Evolutionary conservation across 2,888 invertebrate genomes (phyloP), one percentile per base, ranked within the genome.

Genomic region (Emmelina monodactyla): DNA sequence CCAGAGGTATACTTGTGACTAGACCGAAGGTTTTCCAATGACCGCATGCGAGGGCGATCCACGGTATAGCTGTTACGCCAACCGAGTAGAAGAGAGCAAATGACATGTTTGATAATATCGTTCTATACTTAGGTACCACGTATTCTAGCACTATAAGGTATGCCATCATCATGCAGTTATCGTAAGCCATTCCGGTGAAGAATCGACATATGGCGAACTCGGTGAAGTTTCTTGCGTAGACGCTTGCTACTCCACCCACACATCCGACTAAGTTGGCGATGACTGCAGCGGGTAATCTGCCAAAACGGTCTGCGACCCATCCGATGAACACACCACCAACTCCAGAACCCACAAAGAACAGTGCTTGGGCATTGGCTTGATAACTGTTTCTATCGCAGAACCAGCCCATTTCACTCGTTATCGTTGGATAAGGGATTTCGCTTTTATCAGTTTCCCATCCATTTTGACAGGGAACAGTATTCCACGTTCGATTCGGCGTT

Each of bases 371-470:
- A 14, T 59, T 51, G 1, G 69, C 67, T 50, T 67, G 68, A 36
- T 67, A 64, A 38, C 63, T 66, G 22, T 55, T 53, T 37, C 51
- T 67, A 9, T 62, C 59, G 31, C 68, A 69, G 2, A 69, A 67
- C 68, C 69, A 69, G 40, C 52, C 64, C 29, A 59, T 37, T 14
- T 68, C 66, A 35, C 63, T 69, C 5, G 64, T 55, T 43, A 67
- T 61, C 1, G 68, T 69, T 9, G 62, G 53, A 37, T 69, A 69
- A 2, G 69, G 68, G 44, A 69, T 66, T 35, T 68, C 67, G 15
- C 55, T 55, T 45, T 48, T 54, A 37, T 68, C 59, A 22, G 62
- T 68, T 38, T 69, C 67, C 69, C 68, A 69, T 34, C 69, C 69
- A 37, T 60, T 34, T 45, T 53, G 49, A 48, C 68, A 69, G 5